Evolutionary conservation across 2,888 invertebrate genomes (phyloP).

Genomic region (Torymus texanus): DNA sequence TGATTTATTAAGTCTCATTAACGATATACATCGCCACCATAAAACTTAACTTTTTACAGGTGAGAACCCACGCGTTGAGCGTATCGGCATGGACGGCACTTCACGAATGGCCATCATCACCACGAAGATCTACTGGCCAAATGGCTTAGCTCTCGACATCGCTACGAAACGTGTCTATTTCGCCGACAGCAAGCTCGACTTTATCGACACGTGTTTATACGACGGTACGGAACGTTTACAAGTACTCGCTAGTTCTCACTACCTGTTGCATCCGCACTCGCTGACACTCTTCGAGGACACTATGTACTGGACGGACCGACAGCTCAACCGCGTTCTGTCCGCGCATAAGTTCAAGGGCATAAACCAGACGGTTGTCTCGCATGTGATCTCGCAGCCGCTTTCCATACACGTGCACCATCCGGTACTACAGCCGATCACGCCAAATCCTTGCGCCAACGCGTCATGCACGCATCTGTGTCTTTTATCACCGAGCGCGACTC

Average conservation of each 20-base stretch:
- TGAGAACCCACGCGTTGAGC: conserved; percentile 95
- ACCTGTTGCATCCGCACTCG: conserved; percentile 95
- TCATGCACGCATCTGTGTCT: conserved; percentile 94
- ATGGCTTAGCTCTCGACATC: conserved; percentile 96
- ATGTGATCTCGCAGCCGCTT: conserved; percentile 94
- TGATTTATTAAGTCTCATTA: neutral
- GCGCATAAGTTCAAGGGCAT: conserved; percentile 94
- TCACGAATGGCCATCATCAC: conserved; percentile 89
- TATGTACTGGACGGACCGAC: conserved; percentile 97
- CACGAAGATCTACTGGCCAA: conserved; percentile 98
- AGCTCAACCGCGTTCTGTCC: conserved; percentile 91
- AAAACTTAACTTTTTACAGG: conserved; percentile 18
- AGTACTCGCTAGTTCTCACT: conserved; percentile 91
- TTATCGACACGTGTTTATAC: conserved; percentile 98
- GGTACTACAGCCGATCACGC: conserved; percentile 88
- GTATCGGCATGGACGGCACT: conserved; percentile 97
- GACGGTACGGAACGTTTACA: conserved; percentile 94
- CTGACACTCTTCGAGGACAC: conserved; percentile 96
- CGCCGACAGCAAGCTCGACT: conserved; percentile 97
- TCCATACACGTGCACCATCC: conserved; percentile 97
- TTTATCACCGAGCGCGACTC: conserved; percentile 84
- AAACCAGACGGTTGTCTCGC: conserved; percentile 95
- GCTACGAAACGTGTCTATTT: conserved; percentile 96
- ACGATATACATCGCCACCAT: neutral
- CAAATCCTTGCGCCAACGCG: conserved; percentile 85